Evolutionary conservation across 2,113 vertebrate species (phyloP).

Genomic region (Butorides virescens): DNA sequence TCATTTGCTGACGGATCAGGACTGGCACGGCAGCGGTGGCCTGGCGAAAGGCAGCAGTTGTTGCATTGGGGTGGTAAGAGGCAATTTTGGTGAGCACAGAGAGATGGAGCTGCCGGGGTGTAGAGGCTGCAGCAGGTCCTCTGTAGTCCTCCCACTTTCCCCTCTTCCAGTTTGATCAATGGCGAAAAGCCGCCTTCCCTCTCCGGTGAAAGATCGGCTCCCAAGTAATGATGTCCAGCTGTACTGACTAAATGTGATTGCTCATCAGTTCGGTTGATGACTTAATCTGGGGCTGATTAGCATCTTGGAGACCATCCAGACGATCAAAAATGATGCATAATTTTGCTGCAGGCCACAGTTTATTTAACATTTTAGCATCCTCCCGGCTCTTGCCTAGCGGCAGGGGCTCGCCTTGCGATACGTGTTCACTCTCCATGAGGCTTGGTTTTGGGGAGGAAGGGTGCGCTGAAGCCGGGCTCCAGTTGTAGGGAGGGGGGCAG

Average conservation of each 20-base stretch:
- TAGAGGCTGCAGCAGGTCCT: background rate
- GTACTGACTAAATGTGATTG: conserved; percentile 32
- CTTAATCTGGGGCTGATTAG: conserved; percentile 64
- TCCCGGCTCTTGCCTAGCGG: rapidly evolving
- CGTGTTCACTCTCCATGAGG: rapidly evolving
- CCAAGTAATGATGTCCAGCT: conserved; percentile 46
- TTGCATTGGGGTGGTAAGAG: background rate
- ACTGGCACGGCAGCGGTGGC: rapidly evolving
- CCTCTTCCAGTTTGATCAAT: background rate
- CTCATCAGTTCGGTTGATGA: conserved; percentile 56
- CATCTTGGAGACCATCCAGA: conserved; percentile 27
- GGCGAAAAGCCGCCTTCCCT: background rate
- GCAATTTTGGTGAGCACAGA: background rate
- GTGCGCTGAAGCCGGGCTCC: background rate
- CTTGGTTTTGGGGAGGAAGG: background rate
- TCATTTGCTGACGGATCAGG: rapidly evolving
- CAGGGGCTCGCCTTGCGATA: rapidly evolving
- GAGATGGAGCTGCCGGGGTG: background rate
- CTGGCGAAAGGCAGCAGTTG: rapidly evolving
- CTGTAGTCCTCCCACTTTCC: background rate
- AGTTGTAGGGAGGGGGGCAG: background rate
- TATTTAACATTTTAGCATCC: background rate
- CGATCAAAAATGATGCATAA: background rate
- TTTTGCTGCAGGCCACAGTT: background rate
- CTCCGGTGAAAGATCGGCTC: background rate